These are phyloP conservation scores for Hepsetus odoe DNA, from an alignment of 2,113 vertebrate genomes.

Conservation along the genomic window DNA sequence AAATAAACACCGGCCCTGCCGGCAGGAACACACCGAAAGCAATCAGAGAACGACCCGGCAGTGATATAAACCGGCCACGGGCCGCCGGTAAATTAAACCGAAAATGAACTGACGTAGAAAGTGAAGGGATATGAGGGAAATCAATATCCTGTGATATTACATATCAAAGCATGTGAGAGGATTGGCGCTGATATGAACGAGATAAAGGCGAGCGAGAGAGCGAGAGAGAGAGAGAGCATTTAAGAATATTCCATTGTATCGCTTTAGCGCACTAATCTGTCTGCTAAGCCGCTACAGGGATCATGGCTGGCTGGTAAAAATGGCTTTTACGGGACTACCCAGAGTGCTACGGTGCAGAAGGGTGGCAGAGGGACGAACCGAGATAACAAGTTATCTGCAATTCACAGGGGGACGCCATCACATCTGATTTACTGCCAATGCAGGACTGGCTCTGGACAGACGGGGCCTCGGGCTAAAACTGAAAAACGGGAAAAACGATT, in stretches of 20 bases:
- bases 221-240: neutral
- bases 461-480: neutral
- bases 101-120: neutral
- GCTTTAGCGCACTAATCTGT: slow-evolving; percentile 46
- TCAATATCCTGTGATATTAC: slow-evolving; percentile 33
- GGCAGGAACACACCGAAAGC: slow-evolving; percentile 4
- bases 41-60: slow-evolving; percentile 5
- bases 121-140: slow-evolving; percentile 23
- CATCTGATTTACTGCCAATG: slow-evolving; percentile 29
- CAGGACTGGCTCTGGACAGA: slow-evolving; percentile 12
- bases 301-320: slow-evolving; percentile 38
- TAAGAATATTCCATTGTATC: slow-evolving; percentile 32
- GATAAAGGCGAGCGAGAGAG: neutral
- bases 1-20: slow-evolving; percentile 2
- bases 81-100: slow-evolving; percentile 12
- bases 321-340: slow-evolving; percentile 35
- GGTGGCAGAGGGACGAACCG: slow-evolving; percentile 23
- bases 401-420: slow-evolving; percentile 42
- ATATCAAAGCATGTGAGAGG: slow-evolving; percentile 29
- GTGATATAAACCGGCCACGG: slow-evolving; percentile 2
- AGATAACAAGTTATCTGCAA: slow-evolving; percentile 53
- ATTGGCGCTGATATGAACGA: slow-evolving; percentile 16
- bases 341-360: slow-evolving; percentile 16
- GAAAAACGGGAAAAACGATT: neutral
- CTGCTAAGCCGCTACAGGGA: slow-evolving; percentile 41